Conservation (phyloP, 2,797 vertebrate genomes). For the Labeo calbasu region DNA sequence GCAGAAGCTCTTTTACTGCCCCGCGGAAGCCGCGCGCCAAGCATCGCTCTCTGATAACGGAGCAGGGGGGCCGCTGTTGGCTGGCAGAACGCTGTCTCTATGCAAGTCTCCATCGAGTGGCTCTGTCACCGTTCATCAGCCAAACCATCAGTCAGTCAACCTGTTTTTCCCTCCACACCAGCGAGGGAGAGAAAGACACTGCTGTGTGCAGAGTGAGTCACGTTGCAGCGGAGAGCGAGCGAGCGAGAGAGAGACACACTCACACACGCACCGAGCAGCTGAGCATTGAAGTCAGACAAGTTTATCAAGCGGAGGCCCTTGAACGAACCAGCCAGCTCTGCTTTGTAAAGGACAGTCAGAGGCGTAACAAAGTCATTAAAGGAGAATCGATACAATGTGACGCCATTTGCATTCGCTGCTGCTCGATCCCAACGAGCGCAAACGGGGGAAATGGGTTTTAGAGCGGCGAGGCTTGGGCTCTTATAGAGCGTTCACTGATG, state of each 20-base stretch:
- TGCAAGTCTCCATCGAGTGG: slow-evolving; percentile 46
- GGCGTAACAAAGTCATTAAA: slow-evolving; percentile 57
- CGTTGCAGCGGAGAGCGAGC: slow-evolving; percentile 38
- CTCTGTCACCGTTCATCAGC: slow-evolving; percentile 56
- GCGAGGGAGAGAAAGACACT: slow-evolving; percentile 39
- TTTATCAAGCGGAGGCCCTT: slow-evolving; percentile 61
- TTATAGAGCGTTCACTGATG: neutral
- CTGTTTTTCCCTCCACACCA: slow-evolving; percentile 54
- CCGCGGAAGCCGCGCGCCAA: slow-evolving; percentile 9
- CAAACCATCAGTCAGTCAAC: slow-evolving; percentile 58
- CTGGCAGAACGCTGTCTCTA: slow-evolving; percentile 37
- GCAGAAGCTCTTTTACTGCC: slow-evolving; percentile 39
- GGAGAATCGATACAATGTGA: slow-evolving; percentile 58
- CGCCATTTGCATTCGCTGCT: slow-evolving; percentile 50
- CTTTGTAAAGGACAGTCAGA: slow-evolving; percentile 57
- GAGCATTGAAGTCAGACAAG: slow-evolving; percentile 59
- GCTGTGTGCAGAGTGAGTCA: slow-evolving; percentile 56
- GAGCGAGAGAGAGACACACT: neutral
- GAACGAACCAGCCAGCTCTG: slow-evolving; percentile 50
- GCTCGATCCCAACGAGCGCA: slow-evolving; percentile 37
- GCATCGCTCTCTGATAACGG: slow-evolving; percentile 18
- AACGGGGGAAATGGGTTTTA: slow-evolving; percentile 43
- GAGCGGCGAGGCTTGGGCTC: slow-evolving; percentile 4
- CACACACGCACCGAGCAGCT: slow-evolving; percentile 46
- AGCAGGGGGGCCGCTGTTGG: slow-evolving; percentile 35